phyloP scores from a whole-genome alignment of 2,888 invertebrate species.

The Agrotis exclamationis region DNA sequence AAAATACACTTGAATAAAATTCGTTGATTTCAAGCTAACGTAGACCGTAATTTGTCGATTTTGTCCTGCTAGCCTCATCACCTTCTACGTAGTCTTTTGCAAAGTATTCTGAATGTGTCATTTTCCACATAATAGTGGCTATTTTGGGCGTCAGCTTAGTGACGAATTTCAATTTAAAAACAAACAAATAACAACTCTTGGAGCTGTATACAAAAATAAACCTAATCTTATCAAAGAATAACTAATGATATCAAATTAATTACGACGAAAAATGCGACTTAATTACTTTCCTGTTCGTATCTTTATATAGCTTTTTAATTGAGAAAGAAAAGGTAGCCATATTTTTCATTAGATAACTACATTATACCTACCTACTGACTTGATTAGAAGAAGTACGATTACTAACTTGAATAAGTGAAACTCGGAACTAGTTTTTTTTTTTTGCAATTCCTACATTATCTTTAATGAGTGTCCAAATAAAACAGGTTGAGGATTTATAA shows the following conservation, averaged over 20 bases:
- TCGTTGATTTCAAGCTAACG: too few relatives aligned
- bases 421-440: constrained; percentile 35
- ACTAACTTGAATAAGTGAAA: constrained; percentile 53
- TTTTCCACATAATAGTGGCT: background rate
- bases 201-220: constrained; percentile 5
- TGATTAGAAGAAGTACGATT: constrained; percentile 30
- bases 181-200: background rate
- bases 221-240: constrained; percentile 45
- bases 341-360: background rate
- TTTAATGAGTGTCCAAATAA: constrained; percentile 45
- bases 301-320: background rate
- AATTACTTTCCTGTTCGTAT: constrained; percentile 18
- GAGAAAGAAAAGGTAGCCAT: background rate
- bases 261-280: constrained; percentile 10
- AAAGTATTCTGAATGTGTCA: background rate
- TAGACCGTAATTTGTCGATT: background rate
- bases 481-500: constrained; percentile 56
- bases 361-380: background rate
- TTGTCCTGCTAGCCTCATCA: background rate
- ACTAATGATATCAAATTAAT: constrained; percentile 32
- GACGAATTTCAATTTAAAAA: background rate
- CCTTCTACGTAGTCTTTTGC: too few relatives aligned
- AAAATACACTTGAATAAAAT: too few relatives aligned
- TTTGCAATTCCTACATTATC: constrained; percentile 21
- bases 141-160: background rate